Conservation (phyloP, 2,113 vertebrate species). For the Hyperopisus bebe region DNA sequence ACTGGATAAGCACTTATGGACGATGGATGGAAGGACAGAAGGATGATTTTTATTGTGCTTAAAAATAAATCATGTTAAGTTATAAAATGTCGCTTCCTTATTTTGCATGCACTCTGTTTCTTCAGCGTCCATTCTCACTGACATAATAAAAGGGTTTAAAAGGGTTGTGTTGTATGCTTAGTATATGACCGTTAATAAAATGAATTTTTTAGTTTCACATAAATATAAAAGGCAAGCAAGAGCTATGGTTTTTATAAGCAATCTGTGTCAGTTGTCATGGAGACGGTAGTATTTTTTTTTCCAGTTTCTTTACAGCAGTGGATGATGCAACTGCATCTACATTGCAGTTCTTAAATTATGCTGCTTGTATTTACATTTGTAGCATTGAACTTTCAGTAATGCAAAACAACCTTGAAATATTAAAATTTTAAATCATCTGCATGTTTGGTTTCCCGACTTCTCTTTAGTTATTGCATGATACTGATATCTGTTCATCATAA, state of each 20-base stretch:
- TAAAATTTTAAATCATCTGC: background rate
- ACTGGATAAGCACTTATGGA: background rate
- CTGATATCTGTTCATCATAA: background rate
- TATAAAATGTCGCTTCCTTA: background rate
- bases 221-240: slow-evolving; percentile 72
- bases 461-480: background rate
- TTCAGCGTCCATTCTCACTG: background rate
- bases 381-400: background rate
- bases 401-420: background rate
- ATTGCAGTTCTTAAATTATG: slow-evolving; percentile 12
- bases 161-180: background rate
- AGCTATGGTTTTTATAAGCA: slow-evolving; percentile 68
- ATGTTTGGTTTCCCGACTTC: background rate
- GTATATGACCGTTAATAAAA: background rate
- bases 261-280: slow-evolving; percentile 64
- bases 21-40: background rate
- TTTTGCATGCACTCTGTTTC: background rate
- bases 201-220: slow-evolving; percentile 63
- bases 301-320: slow-evolving; percentile 67
- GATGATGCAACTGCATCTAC: slow-evolving; percentile 51
- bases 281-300: slow-evolving; percentile 41
- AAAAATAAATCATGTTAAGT: background rate
- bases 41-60: background rate
- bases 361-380: slow-evolving; percentile 4
- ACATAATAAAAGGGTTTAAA: background rate